A percentile compares a stretch with the other conserved stretches of the same genome.
Conservation (phyloP, 2,113 vertebrate genomes). For the Onychostoma macrolepis region DNA sequence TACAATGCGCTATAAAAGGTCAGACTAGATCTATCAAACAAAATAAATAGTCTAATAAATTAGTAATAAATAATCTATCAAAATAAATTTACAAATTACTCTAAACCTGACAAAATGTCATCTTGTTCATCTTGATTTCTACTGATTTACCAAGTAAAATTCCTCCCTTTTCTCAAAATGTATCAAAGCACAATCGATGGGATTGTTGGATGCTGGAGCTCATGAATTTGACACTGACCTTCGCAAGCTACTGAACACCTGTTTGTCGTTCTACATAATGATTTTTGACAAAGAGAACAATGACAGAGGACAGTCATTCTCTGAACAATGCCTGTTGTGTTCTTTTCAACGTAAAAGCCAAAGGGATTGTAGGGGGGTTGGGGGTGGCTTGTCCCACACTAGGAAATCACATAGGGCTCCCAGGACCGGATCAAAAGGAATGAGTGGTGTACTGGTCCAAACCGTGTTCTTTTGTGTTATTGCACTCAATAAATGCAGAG, state of each 20-base stretch:
- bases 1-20: not conserved
- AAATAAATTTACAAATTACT: not conserved
- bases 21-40: not conserved
- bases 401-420: constrained; percentile 25
- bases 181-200: not conserved
- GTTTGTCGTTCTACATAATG: constrained; percentile 51
- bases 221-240: constrained; percentile 40
- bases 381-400: constrained; percentile 16
- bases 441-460: constrained; percentile 28
- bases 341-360: constrained; percentile 39
- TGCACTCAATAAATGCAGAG: constrained; percentile 14
- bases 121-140: not conserved
- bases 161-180: not conserved
- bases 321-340: constrained; percentile 41
- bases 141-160: not conserved
- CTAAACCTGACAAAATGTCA: not conserved
- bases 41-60: no score
- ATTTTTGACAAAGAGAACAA: constrained; percentile 49
- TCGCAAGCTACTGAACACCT: constrained; percentile 43
- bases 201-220: not conserved
- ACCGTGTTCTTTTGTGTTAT: not conserved
- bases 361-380: constrained; percentile 13
- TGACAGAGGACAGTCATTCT: constrained; percentile 27
- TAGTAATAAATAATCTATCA: no score
- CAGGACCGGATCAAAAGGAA: constrained; percentile 20